Conservation (phyloP, 92 coral and sea anemone species). For the Epizoanthus scotinus region DNA sequence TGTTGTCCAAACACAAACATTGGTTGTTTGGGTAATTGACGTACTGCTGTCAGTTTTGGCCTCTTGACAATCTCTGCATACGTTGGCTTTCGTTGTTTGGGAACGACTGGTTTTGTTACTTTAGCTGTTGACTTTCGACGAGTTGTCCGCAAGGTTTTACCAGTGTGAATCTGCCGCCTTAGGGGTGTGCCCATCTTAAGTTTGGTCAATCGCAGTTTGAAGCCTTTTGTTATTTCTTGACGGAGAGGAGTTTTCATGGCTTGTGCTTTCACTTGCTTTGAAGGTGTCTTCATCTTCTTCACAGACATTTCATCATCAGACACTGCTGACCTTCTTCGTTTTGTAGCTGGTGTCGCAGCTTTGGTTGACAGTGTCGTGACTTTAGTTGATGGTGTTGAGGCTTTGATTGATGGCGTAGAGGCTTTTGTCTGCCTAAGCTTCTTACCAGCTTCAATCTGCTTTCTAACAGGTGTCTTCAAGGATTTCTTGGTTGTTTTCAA, state of each 20-base stretch:
- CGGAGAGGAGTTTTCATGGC: conserved; percentile 47
- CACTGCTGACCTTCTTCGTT: conserved; percentile 50
- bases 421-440: conserved; percentile 48
- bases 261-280: conserved; percentile 18
- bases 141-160: conserved; percentile 57
- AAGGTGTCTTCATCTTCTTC: conserved; percentile 62
- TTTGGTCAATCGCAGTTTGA: conserved; percentile 60
- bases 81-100: conserved; percentile 68
- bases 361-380: neutral
- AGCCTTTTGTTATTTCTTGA: conserved; percentile 43
- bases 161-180: conserved; percentile 57
- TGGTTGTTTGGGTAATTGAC: conserved; percentile 32
- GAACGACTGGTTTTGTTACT: conserved; percentile 6
- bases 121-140: conserved; percentile 66
- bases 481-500: conserved; percentile 56
- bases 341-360: conserved; percentile 46
- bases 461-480: conserved; percentile 67
- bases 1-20: conserved; percentile 34
- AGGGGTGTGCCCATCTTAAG: conserved; percentile 70
- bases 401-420: neutral
- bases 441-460: conserved; percentile 57
- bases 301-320: conserved; percentile 38
- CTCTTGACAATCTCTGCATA: conserved; percentile 95
- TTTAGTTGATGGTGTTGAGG: conserved; percentile 43
- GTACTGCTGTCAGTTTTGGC: conserved; percentile 68